Percentiles rank a stretch among this genome's conserved stretches.
Evolutionary conservation across 2,113 vertebrate species (phyloP).

Genomic region (Notechis scutatus): DNA sequence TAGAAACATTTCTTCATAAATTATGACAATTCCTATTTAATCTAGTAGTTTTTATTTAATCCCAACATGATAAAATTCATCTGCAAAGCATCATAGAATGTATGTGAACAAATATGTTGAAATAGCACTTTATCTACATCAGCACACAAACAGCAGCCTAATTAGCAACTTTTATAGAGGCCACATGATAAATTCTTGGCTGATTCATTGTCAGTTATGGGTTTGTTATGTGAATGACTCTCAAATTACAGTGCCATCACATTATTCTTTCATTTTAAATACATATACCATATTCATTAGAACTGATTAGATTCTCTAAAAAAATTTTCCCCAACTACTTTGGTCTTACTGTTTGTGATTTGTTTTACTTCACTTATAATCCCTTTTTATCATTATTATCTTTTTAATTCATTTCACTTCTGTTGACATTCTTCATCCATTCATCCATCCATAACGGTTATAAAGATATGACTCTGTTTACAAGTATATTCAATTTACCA

Average conservation of each 20-base stretch:
- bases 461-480: not conserved
- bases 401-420: not conserved
- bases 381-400: not conserved
- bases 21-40: not conserved
- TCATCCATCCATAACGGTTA: no score
- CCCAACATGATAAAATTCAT: not conserved
- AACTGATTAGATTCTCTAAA: not conserved
- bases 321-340: not conserved
- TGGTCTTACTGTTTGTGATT: not conserved
- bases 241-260: not conserved
- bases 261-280: not conserved
- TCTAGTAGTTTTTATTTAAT: not conserved
- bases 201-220: not conserved
- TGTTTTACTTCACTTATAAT: not conserved
- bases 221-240: not conserved
- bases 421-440: not conserved
- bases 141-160: not conserved
- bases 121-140: conserved; percentile 6
- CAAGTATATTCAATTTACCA: not conserved
- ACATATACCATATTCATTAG: not conserved
- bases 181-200: not conserved
- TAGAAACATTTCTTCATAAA: not conserved
- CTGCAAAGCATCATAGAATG: not conserved
- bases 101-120: not conserved
- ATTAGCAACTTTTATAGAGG: not conserved